phyloP scores from a whole-genome alignment of 2,888 invertebrate genomes.

The Lapara coniferarum region DNA sequence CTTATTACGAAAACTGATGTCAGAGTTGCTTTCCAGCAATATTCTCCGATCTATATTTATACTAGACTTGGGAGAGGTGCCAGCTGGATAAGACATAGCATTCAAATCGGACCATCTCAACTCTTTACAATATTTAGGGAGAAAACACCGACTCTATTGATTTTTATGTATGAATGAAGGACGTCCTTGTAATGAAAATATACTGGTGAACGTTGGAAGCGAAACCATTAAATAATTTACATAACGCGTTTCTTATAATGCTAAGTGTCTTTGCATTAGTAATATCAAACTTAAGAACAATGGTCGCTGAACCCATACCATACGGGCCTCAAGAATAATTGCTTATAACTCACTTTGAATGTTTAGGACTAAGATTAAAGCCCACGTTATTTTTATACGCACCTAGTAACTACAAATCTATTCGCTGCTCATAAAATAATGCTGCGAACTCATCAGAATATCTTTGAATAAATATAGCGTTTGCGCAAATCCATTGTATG shows the following conservation, averaged over 20 bases:
- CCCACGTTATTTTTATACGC: too few relatives aligned
- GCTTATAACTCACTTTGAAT: too few relatives aligned
- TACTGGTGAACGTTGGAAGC: neutral
- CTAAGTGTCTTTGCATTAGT: too few relatives aligned
- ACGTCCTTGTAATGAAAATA: neutral
- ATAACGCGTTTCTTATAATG: neutral
- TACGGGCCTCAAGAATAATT: too few relatives aligned
- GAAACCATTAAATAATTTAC: neutral
- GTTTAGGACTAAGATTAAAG: too few relatives aligned
- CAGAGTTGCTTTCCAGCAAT: slow-evolving; percentile 67
- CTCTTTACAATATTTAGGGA: slow-evolving; percentile 37
- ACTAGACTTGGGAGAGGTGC: slow-evolving; percentile 69
- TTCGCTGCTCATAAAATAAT: too few relatives aligned
- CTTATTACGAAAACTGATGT: slow-evolving; percentile 57
- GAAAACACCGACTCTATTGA: neutral
- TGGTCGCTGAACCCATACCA: too few relatives aligned
- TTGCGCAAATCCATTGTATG: neutral
- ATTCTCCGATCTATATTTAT: slow-evolving; percentile 71
- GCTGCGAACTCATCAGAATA: too few relatives aligned
- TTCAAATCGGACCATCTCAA: slow-evolving; percentile 47
- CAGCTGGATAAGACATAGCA: slow-evolving; percentile 57
- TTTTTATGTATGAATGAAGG: slow-evolving; percentile 15
- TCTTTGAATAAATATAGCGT: too few relatives aligned
- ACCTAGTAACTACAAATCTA: too few relatives aligned
- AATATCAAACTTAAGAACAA: too few relatives aligned